Base-by-base conservation (phyloP, 2,113 vertebrate genomes). In the Calidris pugnax region DNA sequence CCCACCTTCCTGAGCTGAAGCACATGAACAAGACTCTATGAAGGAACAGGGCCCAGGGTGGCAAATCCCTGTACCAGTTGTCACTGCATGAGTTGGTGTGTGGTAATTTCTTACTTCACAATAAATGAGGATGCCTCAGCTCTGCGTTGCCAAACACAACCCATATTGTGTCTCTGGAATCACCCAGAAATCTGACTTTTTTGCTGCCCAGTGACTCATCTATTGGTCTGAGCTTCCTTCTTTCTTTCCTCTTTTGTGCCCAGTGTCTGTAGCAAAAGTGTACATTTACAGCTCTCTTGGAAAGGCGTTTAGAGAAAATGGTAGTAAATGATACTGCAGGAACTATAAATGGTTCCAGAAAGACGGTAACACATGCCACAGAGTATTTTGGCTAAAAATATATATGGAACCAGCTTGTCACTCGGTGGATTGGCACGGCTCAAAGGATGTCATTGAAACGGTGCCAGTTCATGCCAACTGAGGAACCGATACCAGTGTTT, bases 241-340 rank as follows among this genome's bases (percentile, higher is more conserved):
- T 30, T 56, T 37, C 53, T 80, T 51, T 66, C 66, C 74, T 57
- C 13, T 35, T 87, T 90, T 48, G 45, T 10, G 2, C 72, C 64
- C 72, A 20, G 51, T 21, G 66, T 48, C 60, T 83, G 66, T 26
- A 47, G 59, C 53, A 64, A 8, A 35, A 86, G 30, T 21, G 63
- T 17, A 26, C 86, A 19, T 87, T 92, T 85, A 63, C 64, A 85
- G 78, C 87, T 93, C 66, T 73, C 48, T 76, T 75, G 81, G 60
- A 95, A 89, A 43, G 32, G 23, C 1, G 3, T 20, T 76, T 45
- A 81, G 84, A 73, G 87, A 76, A 88, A 92, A 66, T 47, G 68
- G 82, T 6, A 48, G 74, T 43, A 88, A 90, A 81, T 57, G 69
- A 81, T 68, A 55, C 64, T 64, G 68, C 74, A 85, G 63, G 41